Conservation (phyloP, 2,113 vertebrate genomes). For the Mirounga angustirostris region DNA sequence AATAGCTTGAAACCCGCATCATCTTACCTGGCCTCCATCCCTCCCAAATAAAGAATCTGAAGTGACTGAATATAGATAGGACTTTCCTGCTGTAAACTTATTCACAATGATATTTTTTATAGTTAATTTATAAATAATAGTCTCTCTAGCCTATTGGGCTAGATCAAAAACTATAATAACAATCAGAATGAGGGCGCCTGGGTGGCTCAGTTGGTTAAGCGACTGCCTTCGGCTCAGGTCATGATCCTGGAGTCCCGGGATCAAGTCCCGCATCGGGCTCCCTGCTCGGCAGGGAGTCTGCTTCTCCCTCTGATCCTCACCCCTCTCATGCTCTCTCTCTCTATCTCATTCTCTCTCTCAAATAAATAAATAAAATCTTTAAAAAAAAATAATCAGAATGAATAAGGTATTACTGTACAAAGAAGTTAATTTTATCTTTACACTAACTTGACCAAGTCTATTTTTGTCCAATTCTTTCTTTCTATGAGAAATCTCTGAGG, state of each 20-base stretch:
- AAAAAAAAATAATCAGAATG: neutral
- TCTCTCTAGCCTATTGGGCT: neutral
- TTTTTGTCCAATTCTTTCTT: neutral
- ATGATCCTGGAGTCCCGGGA: too few relatives aligned
- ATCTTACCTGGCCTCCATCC: neutral
- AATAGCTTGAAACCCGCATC: neutral
- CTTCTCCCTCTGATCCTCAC: too few relatives aligned
- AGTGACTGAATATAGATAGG: neutral
- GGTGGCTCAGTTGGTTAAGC: too few relatives aligned
- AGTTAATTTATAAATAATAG: neutral
- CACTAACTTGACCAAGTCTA: neutral
- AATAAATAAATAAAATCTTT: too few relatives aligned
- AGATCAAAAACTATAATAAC: neutral
- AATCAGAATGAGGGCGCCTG: neutral
- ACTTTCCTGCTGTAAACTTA: neutral
- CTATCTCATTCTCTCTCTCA: too few relatives aligned
- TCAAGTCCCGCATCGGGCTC: too few relatives aligned
- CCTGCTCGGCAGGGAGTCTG: too few relatives aligned
- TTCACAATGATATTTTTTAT: neutral
- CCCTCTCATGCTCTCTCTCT: too few relatives aligned
- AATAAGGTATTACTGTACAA: neutral
- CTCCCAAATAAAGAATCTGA: conserved; percentile 14
- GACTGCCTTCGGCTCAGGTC: too few relatives aligned
- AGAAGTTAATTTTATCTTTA: neutral
- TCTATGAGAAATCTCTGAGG: neutral